These are phyloP conservation scores for Cryptocephalus moraei DNA, from an alignment of 2,888 invertebrate genomes.

Conservation along the genomic window DNA sequence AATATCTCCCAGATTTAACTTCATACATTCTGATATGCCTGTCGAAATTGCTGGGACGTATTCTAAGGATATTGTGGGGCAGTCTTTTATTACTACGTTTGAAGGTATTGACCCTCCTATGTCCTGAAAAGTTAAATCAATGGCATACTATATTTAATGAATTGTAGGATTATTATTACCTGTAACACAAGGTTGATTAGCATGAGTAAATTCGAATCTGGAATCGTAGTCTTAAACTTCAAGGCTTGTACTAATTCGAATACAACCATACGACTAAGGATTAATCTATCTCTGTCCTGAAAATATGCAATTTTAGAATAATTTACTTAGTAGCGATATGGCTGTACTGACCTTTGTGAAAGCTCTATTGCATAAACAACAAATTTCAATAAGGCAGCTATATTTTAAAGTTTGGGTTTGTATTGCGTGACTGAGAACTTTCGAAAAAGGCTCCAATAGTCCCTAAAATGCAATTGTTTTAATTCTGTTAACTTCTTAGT, in stretches of 20 bases:
- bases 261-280: conserved; percentile 83
- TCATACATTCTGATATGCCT: conserved; percentile 89
- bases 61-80: conserved; percentile 36
- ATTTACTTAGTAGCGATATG: not conserved
- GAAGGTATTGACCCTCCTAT: conserved; percentile 79
- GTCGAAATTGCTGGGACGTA: conserved; percentile 54
- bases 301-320: conserved; percentile 5
- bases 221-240: conserved; percentile 88
- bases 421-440: conserved; percentile 85
- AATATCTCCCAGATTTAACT: conserved; percentile 83
- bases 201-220: conserved; percentile 88
- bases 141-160: not conserved
- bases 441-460: conserved; percentile 90
- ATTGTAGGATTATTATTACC: conserved; percentile 33
- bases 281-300: conserved; percentile 87
- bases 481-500: conserved; percentile 1
- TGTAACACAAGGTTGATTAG: conserved; percentile 82
- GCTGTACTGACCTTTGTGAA: conserved; percentile 58
- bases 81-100: conserved; percentile 57
- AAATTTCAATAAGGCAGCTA: conserved; percentile 73
- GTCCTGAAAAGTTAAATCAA: conserved; percentile 41
- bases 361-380: conserved; percentile 80
- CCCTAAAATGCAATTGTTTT: conserved; percentile 42
- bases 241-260: conserved; percentile 92
- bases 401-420: conserved; percentile 79